Base-by-base conservation (phyloP, 2,888 invertebrate species). In the Pseudoips prasinana region DNA sequence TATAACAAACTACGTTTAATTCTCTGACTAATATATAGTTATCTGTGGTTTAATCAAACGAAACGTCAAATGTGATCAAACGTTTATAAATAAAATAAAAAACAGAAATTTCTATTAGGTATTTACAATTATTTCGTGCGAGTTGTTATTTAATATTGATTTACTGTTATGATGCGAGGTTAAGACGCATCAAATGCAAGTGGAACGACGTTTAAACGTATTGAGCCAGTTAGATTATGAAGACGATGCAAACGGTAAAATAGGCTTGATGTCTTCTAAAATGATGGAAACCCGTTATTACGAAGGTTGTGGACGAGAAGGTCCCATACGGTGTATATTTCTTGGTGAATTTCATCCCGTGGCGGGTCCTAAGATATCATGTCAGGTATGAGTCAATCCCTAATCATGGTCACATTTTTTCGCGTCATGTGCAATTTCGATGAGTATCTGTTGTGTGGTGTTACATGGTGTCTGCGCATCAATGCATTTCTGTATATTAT, bases 341-440 rank as follows among this genome's bases (percentile, higher is more conserved):
- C 90, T 95, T 20, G 94, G 94, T 38, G 92, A 93, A 64, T 93
- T 94, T 62, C 93, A 94, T 71, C 92, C 93, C 1, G 92, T 93
- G 5, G 94, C 93, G 7, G 96, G 96, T 1, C 95, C 95, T 3
- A 95, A 94, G 85, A 95, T 96, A 64, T 92, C 94, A 29, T 95
- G 95, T 64, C 96, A 96, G 91, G 96, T 96, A 50, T 49, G 48
- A 47, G 9, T 50, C 48, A 46, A 7, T 32, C 5, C 1, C 28
- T 29, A 17, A 33, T 19, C 29, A 35, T 35, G 30, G 30, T 33
- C 32, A 45, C 9, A 20, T 10, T 25, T 24, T 24, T 33, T 32
- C 30, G 7, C 22, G 11, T 5, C 25, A 3, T 22, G 7, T 31
- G 11, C 11, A 45, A 8, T 24, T 26, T 32, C 23, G 24, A 14